Conservation (phyloP, 92 coral and sea anemone species). For the Umimayanthus chanpuru region DNA sequence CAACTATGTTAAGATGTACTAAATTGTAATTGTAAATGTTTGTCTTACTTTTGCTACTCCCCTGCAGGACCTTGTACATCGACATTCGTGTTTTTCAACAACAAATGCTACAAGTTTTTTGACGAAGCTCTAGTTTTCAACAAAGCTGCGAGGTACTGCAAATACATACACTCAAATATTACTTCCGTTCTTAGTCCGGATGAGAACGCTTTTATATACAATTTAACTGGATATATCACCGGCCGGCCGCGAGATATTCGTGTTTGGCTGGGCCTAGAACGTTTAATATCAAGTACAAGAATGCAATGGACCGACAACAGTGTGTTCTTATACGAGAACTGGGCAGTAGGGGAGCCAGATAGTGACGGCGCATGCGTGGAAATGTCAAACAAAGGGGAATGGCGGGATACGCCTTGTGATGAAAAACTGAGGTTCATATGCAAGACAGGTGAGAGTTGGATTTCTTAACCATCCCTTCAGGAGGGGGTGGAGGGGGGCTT, state of each 20-base stretch:
- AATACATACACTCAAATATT: conserved; percentile 59
- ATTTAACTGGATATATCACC: conserved; percentile 21
- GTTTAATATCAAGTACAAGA: conserved; percentile 54
- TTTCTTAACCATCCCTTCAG: not conserved
- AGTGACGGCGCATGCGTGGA: conserved; percentile 91
- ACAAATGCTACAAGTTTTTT: conserved; percentile 67
- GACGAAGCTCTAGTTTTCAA: conserved; percentile 60
- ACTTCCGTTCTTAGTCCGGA: conserved; percentile 66
- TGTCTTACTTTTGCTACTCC: not conserved
- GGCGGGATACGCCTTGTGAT: conserved; percentile 84
- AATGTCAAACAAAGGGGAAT: conserved; percentile 79
- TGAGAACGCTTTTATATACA: conserved; percentile 59
- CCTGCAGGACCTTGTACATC: conserved; percentile 73
- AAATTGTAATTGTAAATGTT: too few relatives aligned
- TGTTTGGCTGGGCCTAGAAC: conserved; percentile 57
- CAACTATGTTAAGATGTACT: not conserved
- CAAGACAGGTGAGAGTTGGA: conserved; percentile 70
- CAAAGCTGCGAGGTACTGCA: conserved; percentile 71
- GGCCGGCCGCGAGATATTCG: conserved; percentile 43
- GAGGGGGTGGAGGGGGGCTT: too few relatives aligned
- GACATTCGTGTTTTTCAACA: conserved; percentile 64
- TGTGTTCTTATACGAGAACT: conserved; percentile 63
- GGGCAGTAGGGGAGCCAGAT: conserved; percentile 90
- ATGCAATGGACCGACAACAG: conserved; percentile 75
- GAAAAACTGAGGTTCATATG: conserved; percentile 81